Evolutionary conservation across 2,113 vertebrate species (phyloP), one percentile per base, ranked within the genome.

Genomic region (Xyliphius kryptos): DNA sequence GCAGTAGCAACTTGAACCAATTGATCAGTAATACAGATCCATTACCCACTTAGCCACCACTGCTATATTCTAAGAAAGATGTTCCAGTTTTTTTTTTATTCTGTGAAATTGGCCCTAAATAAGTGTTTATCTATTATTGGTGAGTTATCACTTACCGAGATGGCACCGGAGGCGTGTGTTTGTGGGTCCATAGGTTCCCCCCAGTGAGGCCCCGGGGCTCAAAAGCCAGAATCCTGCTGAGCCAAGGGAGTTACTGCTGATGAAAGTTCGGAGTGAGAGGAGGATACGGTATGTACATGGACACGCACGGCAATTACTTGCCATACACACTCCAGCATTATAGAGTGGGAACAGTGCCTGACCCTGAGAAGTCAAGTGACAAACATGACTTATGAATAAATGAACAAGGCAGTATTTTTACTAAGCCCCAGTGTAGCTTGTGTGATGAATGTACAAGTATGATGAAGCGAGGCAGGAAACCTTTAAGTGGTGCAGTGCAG

Each of bases 111-210:
- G n/a, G n/a, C n/a, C n/a, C n/a, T n/a, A n/a, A n/a, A n/a, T n/a
- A n/a, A n/a, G n/a, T n/a, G n/a, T n/a, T n/a, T n/a, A n/a, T n/a
- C n/a, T n/a, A n/a, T n/a, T n/a, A n/a, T n/a, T n/a, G n/a, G n/a
- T n/a, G n/a, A n/a, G 11, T 13, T 43, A 13, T 12, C 15, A 80
- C 83, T 81, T 69, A 92, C 90, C 91, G 55, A 93, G 81, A 61
- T 93, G 91, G 71, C 91, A 93, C 43, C 91, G 86, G 36, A 93
- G 82, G 3, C 91, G 80, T 10, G 88, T 86, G 67, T 93, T 93
- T 58, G 89, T 91, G 58, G 88, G 89, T 64, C 91, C 91, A 9
- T 91, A 92, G 10, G 86, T 81, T 44, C 87, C 82, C 14, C 87
- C 86, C 10, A 91, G 63, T 1, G 79, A 79, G 10, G 85, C 83